phyloP scores from a whole-genome alignment of 2,888 invertebrate species.

The Agrotis clavis region DNA sequence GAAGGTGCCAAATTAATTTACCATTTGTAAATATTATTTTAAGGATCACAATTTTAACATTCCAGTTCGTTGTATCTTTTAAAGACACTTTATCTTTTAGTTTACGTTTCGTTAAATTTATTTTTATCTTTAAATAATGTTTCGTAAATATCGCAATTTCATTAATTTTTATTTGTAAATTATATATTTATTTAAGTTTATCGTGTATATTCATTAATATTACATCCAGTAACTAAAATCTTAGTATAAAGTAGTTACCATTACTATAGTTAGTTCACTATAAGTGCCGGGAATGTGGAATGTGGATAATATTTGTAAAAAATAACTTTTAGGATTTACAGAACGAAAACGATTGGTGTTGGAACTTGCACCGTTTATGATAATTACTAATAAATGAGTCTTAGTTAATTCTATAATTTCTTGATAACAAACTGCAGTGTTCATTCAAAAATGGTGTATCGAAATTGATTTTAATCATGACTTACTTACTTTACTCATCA shows the following conservation, averaged over 20 bases:
- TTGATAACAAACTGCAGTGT: constrained; percentile 13
- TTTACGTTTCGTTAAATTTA: constrained; percentile 13
- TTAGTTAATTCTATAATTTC: constrained; percentile 6
- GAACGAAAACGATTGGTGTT: constrained; percentile 44
- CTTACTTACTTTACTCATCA: background rate
- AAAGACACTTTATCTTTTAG: constrained; percentile 37
- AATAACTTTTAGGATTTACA: constrained; percentile 49
- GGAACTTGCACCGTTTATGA: constrained; percentile 43
- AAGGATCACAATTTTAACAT: constrained; percentile 64
- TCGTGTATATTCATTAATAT: constrained; percentile 49
- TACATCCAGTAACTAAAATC: constrained; percentile 58
- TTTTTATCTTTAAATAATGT: constrained; percentile 16
- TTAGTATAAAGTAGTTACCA: constrained; percentile 76
- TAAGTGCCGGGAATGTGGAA: constrained; percentile 90
- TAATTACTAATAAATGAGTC: constrained; percentile 7
- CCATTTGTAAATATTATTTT: constrained; percentile 70
- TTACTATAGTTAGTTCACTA: constrained; percentile 63
- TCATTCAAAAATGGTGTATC: background rate
- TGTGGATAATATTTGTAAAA: constrained; percentile 73
- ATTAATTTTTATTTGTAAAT: constrained; percentile 39
- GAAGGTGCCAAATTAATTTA: constrained; percentile 70
- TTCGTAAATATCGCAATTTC: constrained; percentile 14
- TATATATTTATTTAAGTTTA: constrained; percentile 48
- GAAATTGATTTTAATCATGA: no score
- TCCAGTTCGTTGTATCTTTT: constrained; percentile 62